Evolutionary conservation across 1,140 invertebrate species (phyloP).

Genomic region (Mizuhopecten yessoensis): DNA sequence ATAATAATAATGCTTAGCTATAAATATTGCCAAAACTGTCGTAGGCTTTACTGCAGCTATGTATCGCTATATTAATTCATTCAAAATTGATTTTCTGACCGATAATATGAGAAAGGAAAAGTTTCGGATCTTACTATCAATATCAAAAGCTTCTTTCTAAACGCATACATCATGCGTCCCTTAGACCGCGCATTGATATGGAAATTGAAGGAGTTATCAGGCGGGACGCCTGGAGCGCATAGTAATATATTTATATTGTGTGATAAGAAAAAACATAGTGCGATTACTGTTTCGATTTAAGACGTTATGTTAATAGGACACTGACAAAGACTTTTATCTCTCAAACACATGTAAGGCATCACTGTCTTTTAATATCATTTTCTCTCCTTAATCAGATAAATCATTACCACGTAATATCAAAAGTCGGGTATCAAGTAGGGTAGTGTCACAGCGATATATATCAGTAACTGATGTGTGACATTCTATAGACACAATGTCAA

Average conservation of each 20-base stretch:
- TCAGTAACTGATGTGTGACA: no score
- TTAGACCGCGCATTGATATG: neutral
- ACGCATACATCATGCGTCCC: neutral
- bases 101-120: conserved; percentile 20
- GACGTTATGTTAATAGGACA: neutral
- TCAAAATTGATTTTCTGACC: conserved; percentile 15
- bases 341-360: no score
- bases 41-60: neutral
- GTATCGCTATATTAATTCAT: conserved; percentile 35
- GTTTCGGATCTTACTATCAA: neutral
- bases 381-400: no score
- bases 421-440: no score
- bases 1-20: conserved; percentile 6
- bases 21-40: conserved; percentile 12
- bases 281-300: conserved; percentile 18
- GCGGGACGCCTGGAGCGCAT: neutral
- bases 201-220: neutral
- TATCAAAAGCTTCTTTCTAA: neutral
- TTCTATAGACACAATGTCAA: no score
- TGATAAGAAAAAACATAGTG: neutral
- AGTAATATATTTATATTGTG: neutral
- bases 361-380: no score
- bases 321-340: no score
- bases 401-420: no score
- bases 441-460: no score